Evolutionary conservation across 2,888 invertebrate genomes (phyloP), one percentile per base, ranked within the genome.

Genomic region (Hirudinaria manillensis): DNA sequence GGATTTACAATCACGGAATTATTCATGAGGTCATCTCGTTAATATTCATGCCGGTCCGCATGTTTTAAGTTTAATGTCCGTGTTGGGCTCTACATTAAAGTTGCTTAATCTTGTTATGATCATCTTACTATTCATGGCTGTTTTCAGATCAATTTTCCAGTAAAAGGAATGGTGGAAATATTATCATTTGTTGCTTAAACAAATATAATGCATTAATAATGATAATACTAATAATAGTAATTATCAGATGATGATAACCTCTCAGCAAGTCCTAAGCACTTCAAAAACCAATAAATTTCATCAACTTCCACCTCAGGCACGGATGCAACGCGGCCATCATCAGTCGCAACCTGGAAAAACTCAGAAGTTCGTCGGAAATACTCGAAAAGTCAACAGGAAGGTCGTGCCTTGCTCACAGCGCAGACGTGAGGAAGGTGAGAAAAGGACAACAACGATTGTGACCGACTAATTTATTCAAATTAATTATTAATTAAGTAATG

Each of bases 1-100:
- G 82, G 84, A 72, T 84, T 84, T 77, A 83, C 83, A 6, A 83
- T 84, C 71, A 80, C 84, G 55, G 84, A 84, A 77, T 78, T 83
- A 24, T 80, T 84, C 0, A 83, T 84, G 83, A 82, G 84, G 84
- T 84, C 80, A 72, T 76, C 27, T 66, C 45, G 16, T 45, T 10
- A 45, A 67, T 29, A 75, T 24, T 36, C 13, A n/a, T 3, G 29
- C 53, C 27, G 10, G 19, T 70, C 13, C 61, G n/a, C 24, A 68
- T 53, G 29, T 38, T 38, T 34, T 65, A 24, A 36, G 13, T 61
- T 32, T 61, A 24, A 29, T 66, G n/a, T 10, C 16, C 6, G 61
- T 53, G 21, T 4, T 72, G 45, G 10, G 45, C 45, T 7, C 16
- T 45, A 45, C 45, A 45, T 6, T 45, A 16, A 45, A 45, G 3